These are phyloP conservation scores for Antheraea assamensis DNA, from an alignment of 2,888 invertebrate species.

Conservation along the genomic window DNA sequence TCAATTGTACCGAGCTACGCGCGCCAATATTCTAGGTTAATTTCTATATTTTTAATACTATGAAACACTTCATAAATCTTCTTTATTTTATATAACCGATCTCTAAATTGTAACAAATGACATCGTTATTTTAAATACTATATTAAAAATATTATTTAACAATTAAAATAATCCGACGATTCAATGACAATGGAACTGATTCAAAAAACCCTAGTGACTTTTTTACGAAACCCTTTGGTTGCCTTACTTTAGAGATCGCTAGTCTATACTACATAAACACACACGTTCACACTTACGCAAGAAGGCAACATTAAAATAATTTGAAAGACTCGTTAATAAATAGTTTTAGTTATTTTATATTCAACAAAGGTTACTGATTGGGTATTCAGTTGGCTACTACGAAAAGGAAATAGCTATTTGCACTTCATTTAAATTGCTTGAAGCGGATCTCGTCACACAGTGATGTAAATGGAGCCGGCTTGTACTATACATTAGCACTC, in stretches of 20 bases:
- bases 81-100: not conserved
- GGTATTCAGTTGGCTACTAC: constrained; percentile 35
- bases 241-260: not conserved
- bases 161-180: not conserved
- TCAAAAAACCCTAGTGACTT: not conserved
- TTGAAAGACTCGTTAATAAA: not conserved
- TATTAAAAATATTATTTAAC: not conserved
- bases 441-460: constrained; percentile 46
- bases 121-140: not conserved
- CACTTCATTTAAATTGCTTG: constrained; percentile 57
- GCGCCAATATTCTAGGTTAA: not conserved
- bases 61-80: not conserved
- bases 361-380: not conserved
- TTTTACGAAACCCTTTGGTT: not conserved
- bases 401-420: constrained; percentile 65
- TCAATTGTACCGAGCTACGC: not conserved
- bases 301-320: not conserved
- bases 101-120: not conserved
- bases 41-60: not conserved
- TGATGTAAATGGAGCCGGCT: constrained; percentile 54
- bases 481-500: constrained; percentile 45
- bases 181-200: not conserved
- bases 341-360: not conserved
- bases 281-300: not conserved
- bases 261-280: not conserved